These are phyloP conservation scores for Paedocypris micromegethes DNA, from an alignment of 2,797 vertebrate genomes.

Conservation along the genomic window DNA sequence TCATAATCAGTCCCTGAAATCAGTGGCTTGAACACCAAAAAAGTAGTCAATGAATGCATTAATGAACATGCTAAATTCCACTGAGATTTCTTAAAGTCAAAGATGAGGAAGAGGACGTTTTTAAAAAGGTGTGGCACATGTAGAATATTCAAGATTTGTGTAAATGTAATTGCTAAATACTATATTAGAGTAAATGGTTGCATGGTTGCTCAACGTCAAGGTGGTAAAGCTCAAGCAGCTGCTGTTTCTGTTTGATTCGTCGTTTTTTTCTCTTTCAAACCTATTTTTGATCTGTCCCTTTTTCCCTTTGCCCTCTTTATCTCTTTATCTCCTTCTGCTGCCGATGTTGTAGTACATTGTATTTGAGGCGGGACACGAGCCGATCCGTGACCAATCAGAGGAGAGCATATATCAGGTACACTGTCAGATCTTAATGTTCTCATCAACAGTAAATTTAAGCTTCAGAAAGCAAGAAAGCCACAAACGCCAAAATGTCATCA, in stretches of 20 bases:
- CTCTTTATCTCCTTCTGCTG: constrained; percentile 72
- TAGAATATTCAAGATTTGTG: too few relatives aligned
- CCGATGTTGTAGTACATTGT: constrained; percentile 97
- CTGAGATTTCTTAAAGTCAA: too few relatives aligned
- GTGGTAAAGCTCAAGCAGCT: constrained; percentile 41
- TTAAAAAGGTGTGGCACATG: too few relatives aligned
- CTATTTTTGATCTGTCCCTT: constrained; percentile 70
- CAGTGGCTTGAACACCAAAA: too few relatives aligned
- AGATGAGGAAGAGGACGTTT: too few relatives aligned
- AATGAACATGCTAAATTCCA: too few relatives aligned
- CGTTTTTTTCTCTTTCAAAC: constrained; percentile 59
- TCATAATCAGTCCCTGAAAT: too few relatives aligned
- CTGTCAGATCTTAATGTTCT: constrained; percentile 58
- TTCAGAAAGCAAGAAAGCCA: not conserved
- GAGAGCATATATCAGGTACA: constrained; percentile 99
- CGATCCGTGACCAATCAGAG: constrained; percentile 97
- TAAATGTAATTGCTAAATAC: too few relatives aligned
- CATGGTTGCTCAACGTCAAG: constrained; percentile 27
- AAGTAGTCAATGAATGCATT: too few relatives aligned
- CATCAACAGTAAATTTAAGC: constrained; percentile 26
- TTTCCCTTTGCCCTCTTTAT: constrained; percentile 61
- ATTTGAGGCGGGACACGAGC: constrained; percentile 99
- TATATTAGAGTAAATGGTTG: not conserved
- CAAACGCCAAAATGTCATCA: too few relatives aligned
- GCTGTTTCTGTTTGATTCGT: constrained; percentile 62